Percentiles rank a stretch among this genome's conserved stretches.
phyloP scores from a whole-genome alignment of 2,113 vertebrate species.

The Cyanocitta stelleri region DNA sequence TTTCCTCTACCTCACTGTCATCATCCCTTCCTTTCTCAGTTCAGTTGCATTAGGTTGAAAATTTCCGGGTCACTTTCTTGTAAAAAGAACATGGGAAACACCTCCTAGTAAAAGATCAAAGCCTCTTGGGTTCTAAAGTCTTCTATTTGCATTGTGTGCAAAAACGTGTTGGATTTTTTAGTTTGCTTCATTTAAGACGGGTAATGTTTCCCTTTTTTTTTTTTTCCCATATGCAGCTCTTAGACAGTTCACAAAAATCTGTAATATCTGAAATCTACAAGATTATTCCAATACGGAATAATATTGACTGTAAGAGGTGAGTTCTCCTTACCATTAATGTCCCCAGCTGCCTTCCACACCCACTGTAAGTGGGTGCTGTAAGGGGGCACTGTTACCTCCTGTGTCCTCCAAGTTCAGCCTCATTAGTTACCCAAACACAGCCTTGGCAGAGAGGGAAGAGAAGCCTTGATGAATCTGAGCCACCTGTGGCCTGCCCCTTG shows the following conservation, averaged over 20 bases:
- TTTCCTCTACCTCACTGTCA: constrained; percentile 61
- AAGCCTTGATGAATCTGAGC: background rate
- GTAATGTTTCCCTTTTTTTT: background rate
- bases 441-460: background rate
- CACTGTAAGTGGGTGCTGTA: background rate
- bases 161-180: background rate
- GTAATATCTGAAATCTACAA: background rate
- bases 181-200: background rate
- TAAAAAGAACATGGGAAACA: background rate
- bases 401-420: background rate
- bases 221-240: background rate
- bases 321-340: background rate
- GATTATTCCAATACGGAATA: background rate
- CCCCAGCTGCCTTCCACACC: background rate
- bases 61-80: constrained; percentile 18
- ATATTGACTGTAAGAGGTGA: fast-evolving
- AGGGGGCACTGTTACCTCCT: background rate
- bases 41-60: background rate
- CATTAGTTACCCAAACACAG: background rate
- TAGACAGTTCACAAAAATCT: background rate
- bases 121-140: background rate
- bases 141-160: background rate
- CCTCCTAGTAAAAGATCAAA: background rate
- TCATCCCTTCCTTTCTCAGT: constrained; percentile 40
- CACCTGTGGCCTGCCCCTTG: background rate